Evolutionary conservation across 2,888 invertebrate genomes (phyloP).

Genomic region (Polydrusus cervinus): DNA sequence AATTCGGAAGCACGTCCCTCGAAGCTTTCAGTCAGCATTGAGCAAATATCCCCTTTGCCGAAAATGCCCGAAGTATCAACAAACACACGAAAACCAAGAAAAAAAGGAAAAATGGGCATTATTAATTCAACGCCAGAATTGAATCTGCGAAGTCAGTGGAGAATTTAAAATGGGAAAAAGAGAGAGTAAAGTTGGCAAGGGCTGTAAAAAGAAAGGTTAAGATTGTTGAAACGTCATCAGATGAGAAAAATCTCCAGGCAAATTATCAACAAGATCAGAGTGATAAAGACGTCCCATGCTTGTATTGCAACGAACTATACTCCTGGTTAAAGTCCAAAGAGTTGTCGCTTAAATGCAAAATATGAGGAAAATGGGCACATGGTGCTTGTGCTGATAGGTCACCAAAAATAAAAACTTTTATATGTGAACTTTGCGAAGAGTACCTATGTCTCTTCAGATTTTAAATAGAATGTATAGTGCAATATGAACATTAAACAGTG

Average conservation of each 20-base stretch:
- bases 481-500: too few relatives aligned
- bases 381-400: slow-evolving; percentile 1
- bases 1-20: not conserved
- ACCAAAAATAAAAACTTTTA: slow-evolving; percentile 1
- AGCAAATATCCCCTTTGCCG: slow-evolving; percentile 1
- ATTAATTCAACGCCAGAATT: not conserved
- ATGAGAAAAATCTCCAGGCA: not conserved
- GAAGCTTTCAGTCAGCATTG: slow-evolving; percentile 1
- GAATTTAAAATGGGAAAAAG: not conserved
- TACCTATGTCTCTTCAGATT: too few relatives aligned
- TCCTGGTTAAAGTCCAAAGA: not conserved
- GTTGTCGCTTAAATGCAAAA: not conserved
- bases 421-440: not conserved
- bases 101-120: not conserved
- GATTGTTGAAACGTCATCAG: not conserved
- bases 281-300: not conserved
- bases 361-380: not conserved
- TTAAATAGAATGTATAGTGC: too few relatives aligned
- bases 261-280: not conserved
- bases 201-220: not conserved
- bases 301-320: not conserved
- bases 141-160: not conserved
- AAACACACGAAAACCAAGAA: slow-evolving; percentile 1
- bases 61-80: slow-evolving; percentile 1
- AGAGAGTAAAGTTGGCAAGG: not conserved